Conservation (phyloP, 1,140 invertebrate genomes). For the Charaxes varanes region DNA sequence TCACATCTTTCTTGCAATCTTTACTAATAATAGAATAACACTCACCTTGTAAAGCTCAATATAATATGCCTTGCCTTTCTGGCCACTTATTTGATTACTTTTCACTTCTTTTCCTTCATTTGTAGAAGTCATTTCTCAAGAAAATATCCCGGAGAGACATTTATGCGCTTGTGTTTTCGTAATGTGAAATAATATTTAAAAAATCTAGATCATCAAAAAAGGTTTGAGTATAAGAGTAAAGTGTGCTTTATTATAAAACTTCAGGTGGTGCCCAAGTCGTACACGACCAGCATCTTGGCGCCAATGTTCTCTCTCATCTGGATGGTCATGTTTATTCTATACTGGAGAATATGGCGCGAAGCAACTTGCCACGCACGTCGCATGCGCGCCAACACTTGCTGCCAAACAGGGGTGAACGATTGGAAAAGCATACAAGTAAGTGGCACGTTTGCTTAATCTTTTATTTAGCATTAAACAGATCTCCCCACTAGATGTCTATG, state of each 20-base stretch:
- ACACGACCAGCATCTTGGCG: constrained; percentile 79
- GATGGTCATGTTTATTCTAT: constrained; percentile 82
- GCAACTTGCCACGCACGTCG: constrained; percentile 79
- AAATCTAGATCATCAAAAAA: too few species aligned
- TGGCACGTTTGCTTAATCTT: too few species aligned
- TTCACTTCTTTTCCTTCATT: constrained; percentile 73
- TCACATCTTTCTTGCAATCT: constrained; percentile 37
- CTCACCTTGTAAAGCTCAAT: constrained; percentile 71
- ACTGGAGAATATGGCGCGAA: constrained; percentile 83
- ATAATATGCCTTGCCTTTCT: constrained; percentile 65
- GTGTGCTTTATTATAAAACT: too few species aligned
- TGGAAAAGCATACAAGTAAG: constrained; percentile 81
- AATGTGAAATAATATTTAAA: too few species aligned
- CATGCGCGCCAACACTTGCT: constrained; percentile 74
- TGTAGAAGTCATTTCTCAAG: constrained; percentile 74
- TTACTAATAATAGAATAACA: constrained; percentile 35
- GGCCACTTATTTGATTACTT: constrained; percentile 63
- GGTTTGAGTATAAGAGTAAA: too few species aligned
- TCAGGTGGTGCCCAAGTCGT: constrained; percentile 74
- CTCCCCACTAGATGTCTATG: too few species aligned
- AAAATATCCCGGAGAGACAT: constrained; percentile 73
- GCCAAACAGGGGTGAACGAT: constrained; percentile 75
- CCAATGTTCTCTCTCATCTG: constrained; percentile 82
- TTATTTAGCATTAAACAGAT: too few species aligned
- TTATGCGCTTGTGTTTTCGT: constrained; percentile 73